Evolutionary conservation across 1,140 invertebrate genomes (phyloP), one percentile per base, ranked within the genome.

Genomic region (Sinella curviseta): DNA sequence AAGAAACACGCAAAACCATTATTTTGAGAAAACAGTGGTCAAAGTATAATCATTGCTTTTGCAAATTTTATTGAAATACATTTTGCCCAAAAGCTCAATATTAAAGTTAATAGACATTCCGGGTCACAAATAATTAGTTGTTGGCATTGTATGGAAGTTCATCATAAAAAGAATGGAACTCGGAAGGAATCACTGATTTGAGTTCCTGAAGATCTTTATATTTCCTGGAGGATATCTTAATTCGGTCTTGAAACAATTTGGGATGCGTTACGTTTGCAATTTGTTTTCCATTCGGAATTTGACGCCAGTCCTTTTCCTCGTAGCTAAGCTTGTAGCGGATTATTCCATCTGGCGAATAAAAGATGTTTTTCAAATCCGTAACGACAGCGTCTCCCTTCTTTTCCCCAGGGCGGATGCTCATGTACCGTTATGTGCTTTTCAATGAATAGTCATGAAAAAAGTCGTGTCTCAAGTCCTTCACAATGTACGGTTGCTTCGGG

Each of bases 281-380:
- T 28, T 34, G n/a, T 80, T 79, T 79, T 75, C n/a, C n/a, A n/a
- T n/a, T n/a, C n/a, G 36, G 75, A 36, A 24, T 4, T 77, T 70
- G 20, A 77, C 76, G 76, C 74, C 55, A 74, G n/a, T 78, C 75
- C n/a, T 78, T 48, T 20, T 83, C 77, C 74, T 36, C 57, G 55
- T 78, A 82, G 12, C 78, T 65, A 34, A 82, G 34, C 67, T 82
- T 83, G 76, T 77, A 83, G 26, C 73, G 17, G 17, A 83, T 81
- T 14, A 24, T 78, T 1, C 81, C 81, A 3, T 78, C 17, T 30
- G 79, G 79, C 33, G 60, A 35, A 76, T 83, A 83, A 17, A 75
- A 73, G 20, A 84, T 30, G 14, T 31, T 30, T 35, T 74, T 75
- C 48, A 82, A 36, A 55, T 82, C 57, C 1, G 55, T 74, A 1